Percentiles rank a stretch among this genome's conserved stretches.
phyloP scores from a whole-genome alignment of 2,888 invertebrate genomes.

The Watsonalla binaria region DNA sequence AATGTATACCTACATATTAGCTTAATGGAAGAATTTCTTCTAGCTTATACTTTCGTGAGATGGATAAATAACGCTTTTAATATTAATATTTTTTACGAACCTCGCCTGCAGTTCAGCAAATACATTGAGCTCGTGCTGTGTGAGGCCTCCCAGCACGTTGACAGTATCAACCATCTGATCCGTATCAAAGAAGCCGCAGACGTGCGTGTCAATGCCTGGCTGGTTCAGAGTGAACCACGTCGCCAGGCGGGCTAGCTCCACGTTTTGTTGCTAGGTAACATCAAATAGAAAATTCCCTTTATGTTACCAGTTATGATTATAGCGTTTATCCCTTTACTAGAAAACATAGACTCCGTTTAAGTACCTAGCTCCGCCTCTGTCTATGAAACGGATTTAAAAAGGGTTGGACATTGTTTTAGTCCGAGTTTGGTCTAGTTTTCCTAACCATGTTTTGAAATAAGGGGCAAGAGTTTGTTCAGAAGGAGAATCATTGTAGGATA shows the following conservation, averaged over 20 bases:
- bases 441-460: no score
- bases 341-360: no score
- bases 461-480: no score
- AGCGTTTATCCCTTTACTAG: no score
- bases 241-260: conserved; percentile 86
- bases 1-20: no score
- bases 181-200: conserved; percentile 87
- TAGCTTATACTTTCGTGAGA: no score
- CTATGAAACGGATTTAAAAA: neutral
- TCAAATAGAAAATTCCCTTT: no score
- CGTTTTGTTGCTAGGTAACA: conserved; percentile 63
- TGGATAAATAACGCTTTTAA: no score
- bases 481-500: no score
- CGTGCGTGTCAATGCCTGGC: conserved; percentile 81
- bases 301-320: neutral
- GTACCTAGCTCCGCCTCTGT: no score
- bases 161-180: conserved; percentile 82
- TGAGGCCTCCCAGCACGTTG: conserved; percentile 81
- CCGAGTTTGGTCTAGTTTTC: no score
- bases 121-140: conserved; percentile 80
- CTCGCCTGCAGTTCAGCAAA: conserved; percentile 80
- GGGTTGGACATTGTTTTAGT: neutral
- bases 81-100: conserved; percentile 50
- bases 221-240: conserved; percentile 81
- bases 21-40: no score